A percentile compares a stretch with the other conserved stretches of the same genome.
Evolutionary conservation across 2,113 vertebrate genomes (phyloP).

Genomic region (Gopherus evgoodei): DNA sequence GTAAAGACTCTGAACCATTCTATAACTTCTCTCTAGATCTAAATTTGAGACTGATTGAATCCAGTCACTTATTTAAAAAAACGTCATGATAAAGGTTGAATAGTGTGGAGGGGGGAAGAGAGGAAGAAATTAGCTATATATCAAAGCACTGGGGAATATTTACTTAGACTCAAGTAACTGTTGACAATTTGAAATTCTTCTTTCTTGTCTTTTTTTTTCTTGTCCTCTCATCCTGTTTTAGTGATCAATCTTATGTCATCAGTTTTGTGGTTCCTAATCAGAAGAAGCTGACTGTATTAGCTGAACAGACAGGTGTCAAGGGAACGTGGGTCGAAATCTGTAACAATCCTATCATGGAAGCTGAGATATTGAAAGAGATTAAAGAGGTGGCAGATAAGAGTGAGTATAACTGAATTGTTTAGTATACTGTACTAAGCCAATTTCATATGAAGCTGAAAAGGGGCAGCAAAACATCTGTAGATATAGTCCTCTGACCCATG

Average conservation of each 20-base stretch:
- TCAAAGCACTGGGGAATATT: neutral
- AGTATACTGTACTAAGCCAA: neutral
- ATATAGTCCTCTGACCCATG: neutral
- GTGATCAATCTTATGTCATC: slow-evolving; percentile 96
- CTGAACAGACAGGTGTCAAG: slow-evolving; percentile 86
- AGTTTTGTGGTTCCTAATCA: slow-evolving; percentile 99
- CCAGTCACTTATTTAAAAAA: fast-evolving
- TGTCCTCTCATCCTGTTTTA: slow-evolving; percentile 66
- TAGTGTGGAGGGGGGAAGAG: neutral
- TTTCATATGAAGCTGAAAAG: neutral
- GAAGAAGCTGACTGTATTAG: slow-evolving; percentile 88
- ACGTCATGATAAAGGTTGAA: neutral
- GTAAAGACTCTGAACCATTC: neutral
- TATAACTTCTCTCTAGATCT: fast-evolving
- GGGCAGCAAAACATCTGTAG: neutral
- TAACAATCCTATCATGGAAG: slow-evolving; percentile 92
- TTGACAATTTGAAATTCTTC: neutral
- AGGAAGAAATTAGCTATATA: neutral
- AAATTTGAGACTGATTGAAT: neutral
- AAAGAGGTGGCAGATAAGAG: slow-evolving; percentile 89
- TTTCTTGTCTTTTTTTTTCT: neutral
- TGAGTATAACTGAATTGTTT: slow-evolving; percentile 77
- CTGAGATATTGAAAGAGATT: slow-evolving; percentile 91
- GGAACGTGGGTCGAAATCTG: slow-evolving; percentile 93
- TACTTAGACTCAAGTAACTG: neutral